Evolutionary conservation across 64 coral and sea anemone genomes (phyloP).

Genomic region (Pocillopora verrucosa): DNA sequence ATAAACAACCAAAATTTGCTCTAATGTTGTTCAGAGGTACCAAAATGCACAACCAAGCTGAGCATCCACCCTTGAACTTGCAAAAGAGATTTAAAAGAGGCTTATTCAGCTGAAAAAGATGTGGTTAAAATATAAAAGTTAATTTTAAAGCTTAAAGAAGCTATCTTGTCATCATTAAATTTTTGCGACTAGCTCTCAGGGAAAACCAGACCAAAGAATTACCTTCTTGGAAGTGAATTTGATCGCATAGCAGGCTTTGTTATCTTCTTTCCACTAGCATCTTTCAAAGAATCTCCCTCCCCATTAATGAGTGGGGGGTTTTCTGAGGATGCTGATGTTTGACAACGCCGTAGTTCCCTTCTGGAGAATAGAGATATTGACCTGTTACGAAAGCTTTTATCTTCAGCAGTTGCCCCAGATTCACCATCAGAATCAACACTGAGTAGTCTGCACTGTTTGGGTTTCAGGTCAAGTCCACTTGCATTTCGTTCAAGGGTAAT

Average conservation of each 20-base stretch:
- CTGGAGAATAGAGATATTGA: constrained; percentile 20
- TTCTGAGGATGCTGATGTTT: neutral
- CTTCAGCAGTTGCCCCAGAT: neutral
- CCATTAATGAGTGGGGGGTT: constrained; percentile 9
- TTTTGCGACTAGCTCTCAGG: no score
- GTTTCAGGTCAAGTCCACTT: constrained; percentile 1
- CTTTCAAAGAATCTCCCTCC: neutral
- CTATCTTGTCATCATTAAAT: neutral
- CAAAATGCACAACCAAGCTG: no score
- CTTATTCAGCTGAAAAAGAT: no score
- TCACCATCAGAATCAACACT: constrained; percentile 30
- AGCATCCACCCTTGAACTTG: no score
- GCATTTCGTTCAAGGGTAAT: constrained; percentile 53
- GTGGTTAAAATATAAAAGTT: no score
- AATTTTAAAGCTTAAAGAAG: neutral
- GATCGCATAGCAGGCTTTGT: constrained; percentile 37
- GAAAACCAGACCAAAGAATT: neutral
- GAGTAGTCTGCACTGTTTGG: neutral
- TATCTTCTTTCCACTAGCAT: constrained; percentile 35
- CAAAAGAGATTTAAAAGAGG: no score
- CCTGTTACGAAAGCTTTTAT: constrained; percentile 12
- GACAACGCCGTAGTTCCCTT: neutral
- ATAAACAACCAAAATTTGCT: no score
- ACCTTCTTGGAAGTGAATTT: constrained; percentile 48
- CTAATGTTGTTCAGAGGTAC: no score